Base-by-base conservation (phyloP, 1,140 invertebrate species). In the Diploscapter pachys region DNA sequence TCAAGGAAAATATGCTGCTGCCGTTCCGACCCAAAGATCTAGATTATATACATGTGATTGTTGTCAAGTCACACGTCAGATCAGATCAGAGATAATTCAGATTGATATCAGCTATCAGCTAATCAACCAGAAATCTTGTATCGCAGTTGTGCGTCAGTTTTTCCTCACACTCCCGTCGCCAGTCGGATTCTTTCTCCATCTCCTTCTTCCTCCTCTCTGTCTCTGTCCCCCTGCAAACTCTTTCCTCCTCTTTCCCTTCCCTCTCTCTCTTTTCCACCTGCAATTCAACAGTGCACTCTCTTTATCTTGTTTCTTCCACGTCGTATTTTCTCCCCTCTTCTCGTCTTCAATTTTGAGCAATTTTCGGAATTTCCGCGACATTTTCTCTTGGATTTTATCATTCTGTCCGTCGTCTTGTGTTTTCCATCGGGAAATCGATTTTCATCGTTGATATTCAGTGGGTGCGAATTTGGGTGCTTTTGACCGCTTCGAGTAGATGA, bases 311-410 rank as follows among this genome's bases (percentile, higher is more conserved):
- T 55, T 31, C 5, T 5, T 57, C 55, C 55, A 71, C 4, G 31
- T 71, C 64, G 48, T 75, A 71, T 73, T 73, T 49, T 74, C 31
- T 31, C 31, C 31, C 31, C 1, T 31, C 31, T 31, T 1, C 31
- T 31, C 31, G 31, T 31, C 31, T 31, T 31, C 31, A 31, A 31
- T 31, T 31, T 31, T 31, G 31, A 31, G 31, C 31, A 31, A 31
- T 31, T 31, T 31, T 31, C 31, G 31, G 31, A 31, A 1, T 31
- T 31, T 31, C 31, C 31, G 31, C 31, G 51, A 69, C 66, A 56
- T 69, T 57, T 69, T 69, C 53, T 2, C 13, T 59, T 53, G n/a
- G 63, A 48, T 52, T 67, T 52, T 53, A 53, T 67, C 49, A 55
- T 31, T 5, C 59, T 56, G 50, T 4, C 50, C 11, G 5, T 31